Conservation (phyloP, 2,888 invertebrate species). For the Phragmatobia fuliginosa region DNA sequence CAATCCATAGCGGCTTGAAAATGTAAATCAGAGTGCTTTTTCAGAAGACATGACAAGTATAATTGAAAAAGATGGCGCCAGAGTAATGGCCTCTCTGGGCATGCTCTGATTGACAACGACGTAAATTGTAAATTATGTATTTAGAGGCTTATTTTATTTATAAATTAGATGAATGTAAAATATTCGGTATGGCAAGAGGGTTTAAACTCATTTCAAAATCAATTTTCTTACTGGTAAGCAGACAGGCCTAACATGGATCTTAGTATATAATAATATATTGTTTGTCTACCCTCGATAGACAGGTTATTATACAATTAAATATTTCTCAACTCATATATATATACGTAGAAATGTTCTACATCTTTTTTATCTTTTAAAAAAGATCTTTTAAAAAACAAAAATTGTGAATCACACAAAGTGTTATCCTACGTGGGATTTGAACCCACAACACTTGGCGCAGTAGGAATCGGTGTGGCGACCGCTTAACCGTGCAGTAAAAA, state of each 20-base stretch:
- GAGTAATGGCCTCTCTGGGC: constrained; percentile 5
- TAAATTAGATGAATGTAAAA: neutral
- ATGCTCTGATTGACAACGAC: constrained; percentile 11
- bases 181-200: neutral
- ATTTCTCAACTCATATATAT: too few species aligned
- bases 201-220: neutral
- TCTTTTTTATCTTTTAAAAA: too few species aligned
- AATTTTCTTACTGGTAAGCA: neutral
- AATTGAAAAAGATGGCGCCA: constrained; percentile 21
- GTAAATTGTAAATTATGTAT: neutral
- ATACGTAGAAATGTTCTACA: too few species aligned
- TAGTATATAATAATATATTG: too few species aligned
- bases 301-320: too few species aligned
- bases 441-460: too few species aligned
- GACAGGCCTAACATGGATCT: neutral
- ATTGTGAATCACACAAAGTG: too few species aligned
- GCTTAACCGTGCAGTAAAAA: too few species aligned
- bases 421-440: too few species aligned
- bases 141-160: neutral
- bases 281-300: too few species aligned
- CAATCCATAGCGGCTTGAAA: neutral
- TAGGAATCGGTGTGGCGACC: too few species aligned
- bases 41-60: constrained; percentile 5
- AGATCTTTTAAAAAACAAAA: too few species aligned
- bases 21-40: constrained; percentile 1